Conservation (phyloP, 2,113 vertebrate genomes). For the Apteryx mantelli region DNA sequence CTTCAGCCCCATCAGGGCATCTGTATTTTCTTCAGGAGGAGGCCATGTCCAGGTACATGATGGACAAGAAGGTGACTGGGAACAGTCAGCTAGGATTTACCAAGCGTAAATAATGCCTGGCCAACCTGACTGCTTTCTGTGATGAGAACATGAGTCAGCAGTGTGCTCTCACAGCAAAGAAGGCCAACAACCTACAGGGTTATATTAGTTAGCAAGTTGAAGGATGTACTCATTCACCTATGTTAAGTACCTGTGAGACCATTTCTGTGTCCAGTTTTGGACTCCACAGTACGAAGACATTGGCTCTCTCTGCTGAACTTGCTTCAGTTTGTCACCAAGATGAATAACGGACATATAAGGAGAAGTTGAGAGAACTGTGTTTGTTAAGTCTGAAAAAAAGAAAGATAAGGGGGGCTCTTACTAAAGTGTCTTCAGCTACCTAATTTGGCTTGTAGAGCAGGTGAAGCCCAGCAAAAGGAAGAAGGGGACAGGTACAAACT, state of each 20-base stretch:
- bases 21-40: background rate
- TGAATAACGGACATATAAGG: background rate
- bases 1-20: background rate
- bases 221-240: background rate
- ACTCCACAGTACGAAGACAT: background rate
- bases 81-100: background rate
- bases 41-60: background rate
- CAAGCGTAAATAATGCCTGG: background rate
- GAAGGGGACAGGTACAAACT: background rate
- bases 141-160: background rate
- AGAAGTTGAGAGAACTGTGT: background rate
- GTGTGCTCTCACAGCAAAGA: background rate
- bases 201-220: background rate
- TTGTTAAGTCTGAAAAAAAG: background rate
- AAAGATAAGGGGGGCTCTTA: background rate
- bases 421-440: background rate
- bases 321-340: background rate
- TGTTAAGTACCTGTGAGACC: background rate
- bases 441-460: background rate
- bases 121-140: background rate
- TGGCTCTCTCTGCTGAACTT: too few relatives aligned
- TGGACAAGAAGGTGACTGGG: background rate
- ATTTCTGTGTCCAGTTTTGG: background rate
- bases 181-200: background rate
- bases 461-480: background rate